These are phyloP conservation scores for Pelecanus crispus DNA, from an alignment of 2,113 vertebrate genomes.

Conservation along the genomic window DNA sequence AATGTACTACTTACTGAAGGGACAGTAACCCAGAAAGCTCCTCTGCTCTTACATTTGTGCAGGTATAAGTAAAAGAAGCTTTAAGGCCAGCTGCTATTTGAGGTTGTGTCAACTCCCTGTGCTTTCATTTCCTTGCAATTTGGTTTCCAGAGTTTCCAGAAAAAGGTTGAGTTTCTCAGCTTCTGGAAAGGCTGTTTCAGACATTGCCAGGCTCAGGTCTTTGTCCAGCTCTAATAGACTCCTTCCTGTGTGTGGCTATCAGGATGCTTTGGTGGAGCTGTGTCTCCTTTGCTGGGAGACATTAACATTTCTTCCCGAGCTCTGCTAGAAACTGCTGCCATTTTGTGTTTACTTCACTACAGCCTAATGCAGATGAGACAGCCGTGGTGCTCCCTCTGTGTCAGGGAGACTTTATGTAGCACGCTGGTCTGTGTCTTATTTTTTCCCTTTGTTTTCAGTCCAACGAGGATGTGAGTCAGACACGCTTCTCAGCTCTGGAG, in stretches of 20 bases:
- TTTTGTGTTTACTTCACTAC: background rate
- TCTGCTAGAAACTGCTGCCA: background rate
- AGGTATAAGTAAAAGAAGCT: background rate
- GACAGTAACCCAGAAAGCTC: background rate
- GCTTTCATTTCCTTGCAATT: background rate
- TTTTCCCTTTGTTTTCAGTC: background rate
- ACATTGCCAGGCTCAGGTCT: background rate
- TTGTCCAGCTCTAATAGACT: background rate
- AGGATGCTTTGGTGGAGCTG: background rate
- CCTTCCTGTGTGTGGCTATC: background rate
- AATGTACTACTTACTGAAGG: background rate
- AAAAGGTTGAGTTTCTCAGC: background rate
- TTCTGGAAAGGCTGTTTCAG: background rate
- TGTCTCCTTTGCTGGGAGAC: background rate
- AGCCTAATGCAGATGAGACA: background rate
- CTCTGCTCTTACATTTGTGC: background rate
- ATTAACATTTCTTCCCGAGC: background rate
- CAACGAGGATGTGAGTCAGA: background rate
- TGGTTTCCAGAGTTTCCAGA: background rate
- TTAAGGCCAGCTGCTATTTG: background rate
- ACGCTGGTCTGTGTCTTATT: background rate
- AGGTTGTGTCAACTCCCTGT: background rate
- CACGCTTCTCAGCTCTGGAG: background rate
- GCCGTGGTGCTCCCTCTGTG: accelerated
- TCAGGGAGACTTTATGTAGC: background rate